Conservation (phyloP, 2,888 invertebrate species). For the Clivina fossor region DNA sequence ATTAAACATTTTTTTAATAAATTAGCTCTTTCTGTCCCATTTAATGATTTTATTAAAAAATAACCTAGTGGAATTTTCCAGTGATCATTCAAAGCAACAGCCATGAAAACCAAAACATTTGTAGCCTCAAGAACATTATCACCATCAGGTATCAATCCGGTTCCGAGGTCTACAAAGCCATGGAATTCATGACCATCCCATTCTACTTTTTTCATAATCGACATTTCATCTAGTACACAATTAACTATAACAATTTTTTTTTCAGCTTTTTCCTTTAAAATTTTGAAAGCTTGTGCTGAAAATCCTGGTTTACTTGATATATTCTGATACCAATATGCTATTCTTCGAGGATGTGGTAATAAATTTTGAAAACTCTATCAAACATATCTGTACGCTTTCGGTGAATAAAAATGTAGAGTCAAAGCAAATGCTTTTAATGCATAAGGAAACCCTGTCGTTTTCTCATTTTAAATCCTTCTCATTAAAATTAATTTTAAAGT, state of each 20-base stretch:
- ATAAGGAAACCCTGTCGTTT: no score
- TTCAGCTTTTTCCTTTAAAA: no score
- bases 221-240: constrained; percentile 44
- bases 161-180: constrained; percentile 41
- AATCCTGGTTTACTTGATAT: no score
- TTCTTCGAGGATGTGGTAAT: no score
- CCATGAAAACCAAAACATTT: constrained; percentile 37
- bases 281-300: no score
- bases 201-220: constrained; percentile 41
- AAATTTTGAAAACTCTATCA: no score
- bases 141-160: not conserved
- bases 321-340: no score
- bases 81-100: constrained; percentile 34
- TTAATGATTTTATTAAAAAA: constrained; percentile 36
- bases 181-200: constrained; percentile 44
- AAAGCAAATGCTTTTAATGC: no score
- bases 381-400: no score
- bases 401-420: no score
- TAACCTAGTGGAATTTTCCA: constrained; percentile 37
- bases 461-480: no score
- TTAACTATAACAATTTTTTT: constrained; percentile 34
- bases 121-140: constrained; percentile 24
- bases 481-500: no score
- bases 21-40: constrained; percentile 24
- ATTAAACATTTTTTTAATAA: constrained; percentile 24